Percentiles rank a stretch among this genome's conserved stretches.
Evolutionary conservation across 2,113 vertebrate species (phyloP).

Genomic region (Perca fluviatilis): DNA sequence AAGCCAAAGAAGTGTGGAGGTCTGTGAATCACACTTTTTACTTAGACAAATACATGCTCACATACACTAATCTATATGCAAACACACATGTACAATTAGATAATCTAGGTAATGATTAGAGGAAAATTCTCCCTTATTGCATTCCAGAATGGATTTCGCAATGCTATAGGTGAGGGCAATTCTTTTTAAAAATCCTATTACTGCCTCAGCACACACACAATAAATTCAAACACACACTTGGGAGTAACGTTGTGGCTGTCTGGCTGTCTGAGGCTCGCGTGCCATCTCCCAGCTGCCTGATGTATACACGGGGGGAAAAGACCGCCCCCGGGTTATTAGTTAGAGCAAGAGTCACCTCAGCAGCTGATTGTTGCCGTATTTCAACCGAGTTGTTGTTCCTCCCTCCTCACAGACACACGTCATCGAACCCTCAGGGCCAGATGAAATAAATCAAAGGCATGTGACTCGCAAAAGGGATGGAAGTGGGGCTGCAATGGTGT

Average conservation of each 20-base stretch:
- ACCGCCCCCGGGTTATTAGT: slow-evolving; percentile 38
- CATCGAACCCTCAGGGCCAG: slow-evolving; percentile 41
- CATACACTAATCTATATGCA: background rate
- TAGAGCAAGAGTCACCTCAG: slow-evolving; percentile 59
- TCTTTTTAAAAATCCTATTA: background rate
- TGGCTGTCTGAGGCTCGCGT: slow-evolving; percentile 30
- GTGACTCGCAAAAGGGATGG: slow-evolving; percentile 47
- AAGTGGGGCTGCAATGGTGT: background rate
- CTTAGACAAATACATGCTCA: background rate
- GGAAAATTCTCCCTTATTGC: background rate
- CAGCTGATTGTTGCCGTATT: slow-evolving; percentile 57
- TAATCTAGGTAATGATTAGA: background rate
- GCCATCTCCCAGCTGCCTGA: slow-evolving; percentile 31
- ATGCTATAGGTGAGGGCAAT: background rate
- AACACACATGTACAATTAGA: background rate
- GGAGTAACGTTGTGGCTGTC: background rate
- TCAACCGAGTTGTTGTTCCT: slow-evolving; percentile 23
- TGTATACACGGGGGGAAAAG: slow-evolving; percentile 18
- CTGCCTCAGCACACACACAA: background rate
- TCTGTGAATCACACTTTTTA: background rate
- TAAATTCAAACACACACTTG: background rate
- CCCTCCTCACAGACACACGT: slow-evolving; percentile 21
- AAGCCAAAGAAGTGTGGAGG: background rate
- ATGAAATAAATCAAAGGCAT: slow-evolving; percentile 65
- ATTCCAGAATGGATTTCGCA: background rate